Percentiles rank a stretch among this genome's conserved stretches.
phyloP scores from a whole-genome alignment of 2,888 invertebrate genomes.

The Spodoptera littoralis region DNA sequence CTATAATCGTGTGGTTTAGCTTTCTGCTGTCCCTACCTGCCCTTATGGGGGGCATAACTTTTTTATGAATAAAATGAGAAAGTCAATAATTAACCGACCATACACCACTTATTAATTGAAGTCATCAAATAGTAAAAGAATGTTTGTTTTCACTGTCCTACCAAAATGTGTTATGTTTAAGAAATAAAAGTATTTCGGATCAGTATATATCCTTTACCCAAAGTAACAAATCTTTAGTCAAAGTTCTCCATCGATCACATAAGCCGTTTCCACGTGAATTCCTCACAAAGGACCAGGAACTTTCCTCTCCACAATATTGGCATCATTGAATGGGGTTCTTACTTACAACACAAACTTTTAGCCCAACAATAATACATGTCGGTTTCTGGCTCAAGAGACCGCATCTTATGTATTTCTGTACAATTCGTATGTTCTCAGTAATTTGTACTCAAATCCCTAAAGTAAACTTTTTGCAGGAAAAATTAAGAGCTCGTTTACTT shows the following conservation, averaged over 20 bases:
- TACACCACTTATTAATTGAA: too few species aligned
- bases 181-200: constrained; percentile 6
- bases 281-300: constrained; percentile 36
- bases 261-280: constrained; percentile 36
- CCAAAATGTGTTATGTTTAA: too few species aligned
- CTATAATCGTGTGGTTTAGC: too few species aligned
- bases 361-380: constrained; percentile 19
- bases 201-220: not conserved
- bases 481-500: too few species aligned
- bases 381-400: constrained; percentile 7
- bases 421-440: not conserved
- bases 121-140: too few species aligned
- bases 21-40: too few species aligned
- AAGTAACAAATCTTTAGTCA: constrained; percentile 25
- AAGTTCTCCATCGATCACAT: constrained; percentile 21
- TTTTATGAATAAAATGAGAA: too few species aligned
- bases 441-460: too few species aligned
- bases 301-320: constrained; percentile 39
- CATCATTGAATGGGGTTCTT: constrained; percentile 36
- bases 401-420: not conserved
- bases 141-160: too few species aligned
- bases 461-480: too few species aligned
- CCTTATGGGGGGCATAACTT: too few species aligned
- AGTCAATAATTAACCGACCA: too few species aligned
- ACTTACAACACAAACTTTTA: constrained; percentile 30